Evolutionary conservation across 1,140 invertebrate genomes (phyloP).

Genomic region (Probaryconus sp.): DNA sequence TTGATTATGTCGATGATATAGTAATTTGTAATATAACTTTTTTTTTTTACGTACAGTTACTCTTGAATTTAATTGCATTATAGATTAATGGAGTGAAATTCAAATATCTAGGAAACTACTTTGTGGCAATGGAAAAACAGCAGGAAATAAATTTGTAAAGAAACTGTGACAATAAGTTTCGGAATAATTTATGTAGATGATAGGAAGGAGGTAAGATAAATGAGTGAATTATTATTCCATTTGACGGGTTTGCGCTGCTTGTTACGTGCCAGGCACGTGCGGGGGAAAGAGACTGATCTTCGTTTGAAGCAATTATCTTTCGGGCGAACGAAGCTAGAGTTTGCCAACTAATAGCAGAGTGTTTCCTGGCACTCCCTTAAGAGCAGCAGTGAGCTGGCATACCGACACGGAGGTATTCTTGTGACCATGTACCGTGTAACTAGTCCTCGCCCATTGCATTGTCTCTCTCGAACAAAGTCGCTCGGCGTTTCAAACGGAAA

Average conservation of each 20-base stretch:
- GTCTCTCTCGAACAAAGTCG: conserved; percentile 65
- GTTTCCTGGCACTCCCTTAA: conserved; percentile 72
- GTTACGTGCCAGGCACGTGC: conserved; percentile 45
- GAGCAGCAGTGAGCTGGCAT: conserved; percentile 55
- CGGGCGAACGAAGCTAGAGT: conserved; percentile 67
- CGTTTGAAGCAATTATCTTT: conserved; percentile 73
- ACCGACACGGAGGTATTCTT: conserved; percentile 60
- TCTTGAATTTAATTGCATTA: too few species aligned
- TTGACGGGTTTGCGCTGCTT: conserved; percentile 48
- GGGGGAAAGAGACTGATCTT: conserved; percentile 67
- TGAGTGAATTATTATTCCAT: conserved; percentile 54
- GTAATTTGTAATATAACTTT: too few species aligned
- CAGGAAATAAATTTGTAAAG: too few species aligned
- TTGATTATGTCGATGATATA: too few species aligned
- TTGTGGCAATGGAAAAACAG: too few species aligned
- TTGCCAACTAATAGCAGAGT: conserved; percentile 68
- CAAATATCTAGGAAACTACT: too few species aligned
- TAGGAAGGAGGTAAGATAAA: conserved; percentile 32
- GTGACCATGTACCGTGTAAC: conserved; percentile 69
- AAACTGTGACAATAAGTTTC: too few species aligned
- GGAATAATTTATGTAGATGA: conserved; percentile 29
- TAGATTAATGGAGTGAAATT: too few species aligned
- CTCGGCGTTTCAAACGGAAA: conserved; percentile 64
- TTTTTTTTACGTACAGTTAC: too few species aligned
- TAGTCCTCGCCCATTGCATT: conserved; percentile 70